Evolutionary conservation across 2,888 invertebrate genomes (phyloP), one percentile per base, ranked within the genome.

Genomic region (Leptodirus hochenwartii): DNA sequence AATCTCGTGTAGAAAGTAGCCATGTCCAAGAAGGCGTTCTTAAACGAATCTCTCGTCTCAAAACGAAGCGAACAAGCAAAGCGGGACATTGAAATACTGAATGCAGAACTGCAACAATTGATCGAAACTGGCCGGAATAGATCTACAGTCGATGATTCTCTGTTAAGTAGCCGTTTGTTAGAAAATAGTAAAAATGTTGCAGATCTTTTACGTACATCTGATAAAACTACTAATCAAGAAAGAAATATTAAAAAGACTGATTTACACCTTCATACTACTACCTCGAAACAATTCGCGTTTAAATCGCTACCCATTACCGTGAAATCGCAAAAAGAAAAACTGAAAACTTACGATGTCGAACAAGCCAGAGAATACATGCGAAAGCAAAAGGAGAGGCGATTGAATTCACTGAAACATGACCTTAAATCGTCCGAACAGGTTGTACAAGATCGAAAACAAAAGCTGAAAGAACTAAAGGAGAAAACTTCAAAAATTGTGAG

Each of bases 361-460:
- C 57, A 60, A 38, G 58, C 66, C 1, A 49, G 63, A 4, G 57
- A 59, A 36, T 69, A 57, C 43, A 69, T 69, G 39, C 57, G 58
- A 37, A 61, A 59, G 38, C 65, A 69, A 44, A 59, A 54, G 39
- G 57, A 59, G 32, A 61, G 62, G 40, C 47, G 66, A 6, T 45
- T 50, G 23, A 48, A 53, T 29, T 47, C 52, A 34, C 41, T 50
- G 32, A 49, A 53, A 35, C 46, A 50, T 30, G 53, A 58, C 32
- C 40, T 42, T n/a, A 42, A 42, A 14, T 39, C 44, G 26, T 37
- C 36, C 9, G 34, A 38, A 17, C 40, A 35, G 32, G 32, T 32
- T 9, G 45, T 47, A 15, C 55, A 61, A 30, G 46, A 58, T 31
- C 54, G 56, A 28, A 56, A 58, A 35, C 52, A 60, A 37, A 37